phyloP scores from a whole-genome alignment of 2,113 vertebrate genomes.

The Ondatra zibethicus region DNA sequence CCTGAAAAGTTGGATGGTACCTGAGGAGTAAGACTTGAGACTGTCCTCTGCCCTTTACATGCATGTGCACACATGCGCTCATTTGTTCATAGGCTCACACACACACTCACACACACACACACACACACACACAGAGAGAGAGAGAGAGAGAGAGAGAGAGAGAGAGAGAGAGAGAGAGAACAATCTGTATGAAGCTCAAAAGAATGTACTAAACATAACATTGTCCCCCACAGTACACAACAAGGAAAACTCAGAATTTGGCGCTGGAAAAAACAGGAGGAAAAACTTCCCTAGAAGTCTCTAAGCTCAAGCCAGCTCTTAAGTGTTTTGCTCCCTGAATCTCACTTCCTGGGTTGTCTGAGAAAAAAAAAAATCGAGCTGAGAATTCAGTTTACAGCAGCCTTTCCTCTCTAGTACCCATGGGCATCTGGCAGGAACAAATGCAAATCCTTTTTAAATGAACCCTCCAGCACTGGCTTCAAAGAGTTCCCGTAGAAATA shows the following conservation, averaged over 20 bases:
- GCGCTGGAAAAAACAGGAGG: background rate
- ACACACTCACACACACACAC: background rate
- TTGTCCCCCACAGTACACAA: background rate
- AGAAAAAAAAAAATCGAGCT: slow-evolving; percentile 40
- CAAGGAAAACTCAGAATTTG: slow-evolving; percentile 47
- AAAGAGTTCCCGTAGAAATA: slow-evolving; percentile 56
- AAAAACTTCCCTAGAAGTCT: slow-evolving; percentile 13
- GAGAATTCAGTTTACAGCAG: slow-evolving; percentile 54
- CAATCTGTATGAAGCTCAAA: background rate
- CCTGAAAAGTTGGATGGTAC: background rate
- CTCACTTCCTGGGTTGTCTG: slow-evolving; percentile 32
- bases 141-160: background rate
- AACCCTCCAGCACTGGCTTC: background rate
- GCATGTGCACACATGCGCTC: background rate
- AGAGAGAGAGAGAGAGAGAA: background rate
- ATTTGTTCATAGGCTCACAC: background rate
- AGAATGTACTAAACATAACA: slow-evolving; percentile 1
- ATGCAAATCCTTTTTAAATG: slow-evolving; percentile 62
- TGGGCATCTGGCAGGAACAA: slow-evolving; percentile 48
- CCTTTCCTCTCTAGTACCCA: slow-evolving; percentile 22
- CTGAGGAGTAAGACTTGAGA: background rate
- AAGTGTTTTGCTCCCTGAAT: slow-evolving; percentile 1
- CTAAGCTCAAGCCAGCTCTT: background rate
- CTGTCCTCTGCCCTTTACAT: too few relatives aligned
- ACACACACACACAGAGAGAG: background rate